Evolutionary conservation across 2,113 vertebrate genomes (phyloP), one percentile per base, ranked within the genome.

Genomic region (Dolichallabes microphthalmus): DNA sequence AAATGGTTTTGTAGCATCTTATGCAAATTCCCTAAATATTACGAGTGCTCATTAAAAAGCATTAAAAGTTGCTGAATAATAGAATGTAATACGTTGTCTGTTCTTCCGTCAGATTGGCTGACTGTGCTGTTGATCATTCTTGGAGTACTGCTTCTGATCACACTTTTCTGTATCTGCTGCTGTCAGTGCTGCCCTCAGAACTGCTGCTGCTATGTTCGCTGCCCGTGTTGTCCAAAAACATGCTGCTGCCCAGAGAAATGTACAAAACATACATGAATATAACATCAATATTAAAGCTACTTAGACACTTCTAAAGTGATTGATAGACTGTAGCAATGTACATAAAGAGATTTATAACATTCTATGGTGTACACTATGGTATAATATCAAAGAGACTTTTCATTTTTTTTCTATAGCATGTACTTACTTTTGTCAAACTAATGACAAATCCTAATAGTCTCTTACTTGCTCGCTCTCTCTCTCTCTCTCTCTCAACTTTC

Each of bases 201-300:
- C 4, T 99, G 98, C 93, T 99, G 98, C 93, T 99, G 98, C 92
- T 95, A 99, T 4, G 17, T 99, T 39, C 97, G 95, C 10, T 99
- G 98, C 71, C 95, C 95, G 80, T 99, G 98, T 94, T 99, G 98
- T 90, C 98, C 98, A 5, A 86, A 93, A 27, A 92, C 87, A 10
- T 99, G 98, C 92, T 99, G 98, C 94, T 99, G 98, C 85, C 98
- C 98, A 0, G 96, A 98, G 86, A 92, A 97, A 96, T 95, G 98
- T 99, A 82, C 58, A 32, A n/a, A 10, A 25, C 5, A 13, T 32
- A 39, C 52, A 64, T 3, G 45, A 22, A 66, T 35, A 14, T 35
- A 27, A 20, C 25, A 45, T 55, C 15, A 58, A 45, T 45, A 22
- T 63, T 82, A n/a, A 68, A 52, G 22, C 27, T 0, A 20, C n/a